These are phyloP conservation scores for Champsocephalus esox DNA, from an alignment of 2,797 vertebrate genomes.

Conservation along the genomic window DNA sequence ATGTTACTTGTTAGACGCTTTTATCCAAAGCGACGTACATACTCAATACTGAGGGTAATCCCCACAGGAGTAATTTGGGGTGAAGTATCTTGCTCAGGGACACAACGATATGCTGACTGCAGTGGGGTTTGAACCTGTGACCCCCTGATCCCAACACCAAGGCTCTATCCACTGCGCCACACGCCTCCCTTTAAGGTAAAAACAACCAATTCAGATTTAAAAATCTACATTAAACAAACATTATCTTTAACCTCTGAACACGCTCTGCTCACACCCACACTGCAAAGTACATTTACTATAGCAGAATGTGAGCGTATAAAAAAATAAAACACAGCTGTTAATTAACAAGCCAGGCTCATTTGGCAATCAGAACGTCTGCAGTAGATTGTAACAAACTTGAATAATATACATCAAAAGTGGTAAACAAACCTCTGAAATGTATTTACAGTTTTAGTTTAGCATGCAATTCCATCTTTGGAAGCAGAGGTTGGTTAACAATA, in stretches of 20 bases:
- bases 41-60: too few relatives aligned
- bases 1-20: too few relatives aligned
- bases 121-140: too few relatives aligned
- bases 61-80: too few relatives aligned
- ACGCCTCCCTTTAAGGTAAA: not conserved
- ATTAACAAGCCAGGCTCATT: not conserved
- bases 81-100: too few relatives aligned
- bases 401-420: not conserved
- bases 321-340: not conserved
- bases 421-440: not conserved
- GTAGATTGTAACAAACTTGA: not conserved
- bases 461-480: not conserved
- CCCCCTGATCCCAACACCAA: too few relatives aligned
- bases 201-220: not conserved
- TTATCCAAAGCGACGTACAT: too few relatives aligned
- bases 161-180: too few relatives aligned
- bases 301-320: not conserved
- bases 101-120: too few relatives aligned
- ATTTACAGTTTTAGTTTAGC: not conserved
- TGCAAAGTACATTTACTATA: not conserved
- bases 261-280: slow-evolving; percentile 1
- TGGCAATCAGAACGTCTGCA: slow-evolving; percentile 5
- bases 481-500: not conserved
- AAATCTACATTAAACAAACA: not conserved
- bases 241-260: not conserved